Base-by-base conservation (phyloP, 2,888 invertebrate species). In the Blastobasis adustella region DNA sequence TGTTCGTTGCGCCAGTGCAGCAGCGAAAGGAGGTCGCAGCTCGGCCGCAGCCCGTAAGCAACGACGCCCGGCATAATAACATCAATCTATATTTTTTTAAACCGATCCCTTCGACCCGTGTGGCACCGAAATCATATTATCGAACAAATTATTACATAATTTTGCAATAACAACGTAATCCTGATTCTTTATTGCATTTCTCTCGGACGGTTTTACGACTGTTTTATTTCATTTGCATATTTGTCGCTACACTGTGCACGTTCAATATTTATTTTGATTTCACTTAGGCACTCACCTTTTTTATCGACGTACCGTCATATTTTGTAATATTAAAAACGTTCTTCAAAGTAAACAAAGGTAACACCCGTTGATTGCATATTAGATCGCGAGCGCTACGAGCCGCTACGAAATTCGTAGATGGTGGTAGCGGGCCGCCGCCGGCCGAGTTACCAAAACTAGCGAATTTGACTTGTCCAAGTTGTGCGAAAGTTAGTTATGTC, bases 21-120 rank as follows among this genome's bases (percentile, higher is more conserved):
- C 78, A 66, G 83, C 73, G 85, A 88, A 88, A 88, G 87, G 87
- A 88, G 86, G 87, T 86, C 85, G 84, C 71, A 76, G 76, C 69
- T 73, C 67, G 73, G 73, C 73, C 73, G 60, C 67, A 72, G 66
- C 79, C 73, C 65, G 80, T 79, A 79, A 79, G 73, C 23, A 23
- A 23, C 23, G 23, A 23, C 23, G 23, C 23, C 23, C 23, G 3
- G 2, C 23, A 23, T 23, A 23, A 23, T 23, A 78, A 71, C 66
- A 68, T 79, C 73, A 76, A 71, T 73, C 73, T 76, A 76, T 79
- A 77, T 60, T 56, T 59, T 68, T 71, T 67, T 62, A 63, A 61
- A 71, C 65, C 61, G 58, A 69, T 71, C 66, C 69, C 64, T 56
- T 66, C 66, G 68, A 74, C 51, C 78, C 67, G 76, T 80, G 82